Base-by-base conservation (phyloP, 2,888 invertebrate species). In the Listrodromus nycthemerus region DNA sequence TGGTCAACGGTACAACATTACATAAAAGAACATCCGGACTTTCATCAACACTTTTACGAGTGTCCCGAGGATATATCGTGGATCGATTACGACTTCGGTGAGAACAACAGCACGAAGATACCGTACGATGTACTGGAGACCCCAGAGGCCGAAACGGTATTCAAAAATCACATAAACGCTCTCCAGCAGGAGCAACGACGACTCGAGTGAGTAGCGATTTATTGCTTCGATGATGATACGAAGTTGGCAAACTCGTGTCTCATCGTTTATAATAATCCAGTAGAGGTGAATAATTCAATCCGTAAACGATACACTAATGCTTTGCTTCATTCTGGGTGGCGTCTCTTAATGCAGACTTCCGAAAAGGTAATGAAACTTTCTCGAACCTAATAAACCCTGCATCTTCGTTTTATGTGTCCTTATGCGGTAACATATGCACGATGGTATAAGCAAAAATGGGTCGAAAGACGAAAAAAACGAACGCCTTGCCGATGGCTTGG, bases 71-170 rank as follows among this genome's bases (percentile, higher is more conserved):
- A 96, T 89, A 96, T 95, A 89, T 96, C 96, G 69, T 98, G 96
- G 97, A 96, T 96, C 85, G 97, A 96, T 93, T 96, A 96, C 86
- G 95, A 95, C 92, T 94, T 96, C 86, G 94, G 95, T 66, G 96
- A 96, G 86, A 95, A 93, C 92, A 96, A 95, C 93, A 97, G 97
- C 91, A 94, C 95, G 33, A 96, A 98, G 91, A 98, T 99, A 91
- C 99, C 99, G 0, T 97, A 97, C 93, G 98, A 98, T 93, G 96
- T 99, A 81, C 94, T 99, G 81, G 98, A 98, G 91, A 97, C 98
- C 0, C 96, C 96, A 74, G 98, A 99, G 93, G 98, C 98, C 0
- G 98, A 98, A 91, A 96, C 96, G 4, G 97, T 98, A 21, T 99
- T 98, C 94, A 97, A 97, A 91, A 98, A 98, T 89, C 98, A 97